These are phyloP conservation scores for Syngnathus rostellatus DNA, from an alignment of 2,797 vertebrate species.

Conservation along the genomic window DNA sequence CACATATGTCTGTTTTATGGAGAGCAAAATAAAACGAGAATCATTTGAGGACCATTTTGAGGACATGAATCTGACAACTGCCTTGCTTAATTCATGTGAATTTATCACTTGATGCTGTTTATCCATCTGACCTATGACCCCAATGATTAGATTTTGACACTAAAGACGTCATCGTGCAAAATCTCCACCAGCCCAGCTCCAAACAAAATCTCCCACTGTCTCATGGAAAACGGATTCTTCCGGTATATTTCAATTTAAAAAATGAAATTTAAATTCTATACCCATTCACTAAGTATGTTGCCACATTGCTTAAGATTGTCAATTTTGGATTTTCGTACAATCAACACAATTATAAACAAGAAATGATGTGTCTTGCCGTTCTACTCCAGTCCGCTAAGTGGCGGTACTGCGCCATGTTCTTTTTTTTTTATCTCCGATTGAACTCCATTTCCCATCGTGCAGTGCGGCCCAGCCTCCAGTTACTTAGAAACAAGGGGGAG, in stretches of 20 bases:
- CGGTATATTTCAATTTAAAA: slow-evolving; percentile 75
- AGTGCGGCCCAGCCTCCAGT: slow-evolving; percentile 23
- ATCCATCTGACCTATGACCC: too few relatives aligned
- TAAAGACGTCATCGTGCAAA: slow-evolving; percentile 71
- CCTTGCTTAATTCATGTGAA: background rate
- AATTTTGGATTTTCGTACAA: too few relatives aligned
- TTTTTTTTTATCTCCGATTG: background rate
- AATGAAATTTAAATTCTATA: slow-evolving; percentile 53
- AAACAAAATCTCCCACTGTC: slow-evolving; percentile 69
- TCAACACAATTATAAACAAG: too few relatives aligned
- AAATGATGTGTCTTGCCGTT: too few relatives aligned
- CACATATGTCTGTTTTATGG: background rate
- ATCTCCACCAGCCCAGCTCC: slow-evolving; percentile 67
- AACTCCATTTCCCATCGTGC: slow-evolving; percentile 7
- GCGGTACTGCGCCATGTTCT: too few relatives aligned
- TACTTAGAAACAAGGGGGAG: slow-evolving; percentile 22
- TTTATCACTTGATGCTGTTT: background rate
- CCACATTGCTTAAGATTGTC: too few relatives aligned
- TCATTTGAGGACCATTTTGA: background rate
- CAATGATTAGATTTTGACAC: slow-evolving; percentile 74
- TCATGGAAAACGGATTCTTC: slow-evolving; percentile 82
- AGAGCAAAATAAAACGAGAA: background rate
- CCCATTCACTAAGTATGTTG: too few relatives aligned
- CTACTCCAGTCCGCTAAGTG: too few relatives aligned
- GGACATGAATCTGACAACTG: background rate